A percentile compares a stretch with the other conserved stretches of the same genome.
phyloP scores from a whole-genome alignment of 2,888 invertebrate species.

The Synergus japonicus region DNA sequence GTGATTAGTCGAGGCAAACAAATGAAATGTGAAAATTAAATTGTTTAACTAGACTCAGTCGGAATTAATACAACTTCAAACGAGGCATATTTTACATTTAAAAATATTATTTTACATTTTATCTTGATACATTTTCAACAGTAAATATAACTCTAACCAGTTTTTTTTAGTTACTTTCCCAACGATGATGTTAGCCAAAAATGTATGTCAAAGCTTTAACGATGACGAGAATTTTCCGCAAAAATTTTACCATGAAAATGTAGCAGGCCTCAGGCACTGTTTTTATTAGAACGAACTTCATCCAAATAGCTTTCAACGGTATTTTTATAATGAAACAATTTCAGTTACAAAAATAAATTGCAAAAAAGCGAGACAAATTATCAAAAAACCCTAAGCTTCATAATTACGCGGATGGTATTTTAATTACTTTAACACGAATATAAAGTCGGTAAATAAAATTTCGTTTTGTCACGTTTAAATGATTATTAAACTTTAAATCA shows the following conservation, averaged over 20 bases:
- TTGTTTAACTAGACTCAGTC: slow-evolving; percentile 11
- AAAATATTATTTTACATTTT: too few relatives aligned
- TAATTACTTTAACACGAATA: slow-evolving; percentile 20
- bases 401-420: slow-evolving; percentile 32
- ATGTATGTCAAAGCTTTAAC: neutral
- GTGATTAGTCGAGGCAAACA: slow-evolving; percentile 15
- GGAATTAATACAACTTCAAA: neutral
- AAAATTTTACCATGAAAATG: neutral
- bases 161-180: neutral
- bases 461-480: slow-evolving; percentile 14
- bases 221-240: neutral
- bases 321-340: slow-evolving; percentile 39
- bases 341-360: slow-evolving; percentile 17
- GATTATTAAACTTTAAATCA: slow-evolving; percentile 15
- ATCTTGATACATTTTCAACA: neutral
- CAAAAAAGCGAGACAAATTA: slow-evolving; percentile 22
- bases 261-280: neutral
- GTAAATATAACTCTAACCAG: too few relatives aligned
- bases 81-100: neutral
- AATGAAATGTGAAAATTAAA: slow-evolving; percentile 21
- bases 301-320: neutral
- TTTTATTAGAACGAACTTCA: neutral
- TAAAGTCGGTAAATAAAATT: slow-evolving; percentile 26
- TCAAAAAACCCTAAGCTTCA: slow-evolving; percentile 29
- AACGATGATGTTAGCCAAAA: neutral